Conservation (phyloP, 2,888 invertebrate species). For the Coleophora deauratella region DNA sequence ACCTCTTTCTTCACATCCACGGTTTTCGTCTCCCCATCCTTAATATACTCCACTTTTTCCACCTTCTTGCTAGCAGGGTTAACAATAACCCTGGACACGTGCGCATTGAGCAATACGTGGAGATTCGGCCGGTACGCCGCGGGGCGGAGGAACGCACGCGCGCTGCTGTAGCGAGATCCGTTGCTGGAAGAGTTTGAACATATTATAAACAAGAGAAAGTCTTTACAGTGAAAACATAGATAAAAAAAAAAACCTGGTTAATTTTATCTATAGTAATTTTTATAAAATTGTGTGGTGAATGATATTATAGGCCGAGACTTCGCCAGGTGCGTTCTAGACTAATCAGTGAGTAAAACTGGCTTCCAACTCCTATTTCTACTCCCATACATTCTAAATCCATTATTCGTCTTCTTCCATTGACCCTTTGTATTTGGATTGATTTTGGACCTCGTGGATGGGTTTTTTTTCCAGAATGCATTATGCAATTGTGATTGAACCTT, state of each 20-base stretch:
- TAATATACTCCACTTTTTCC: constrained; percentile 75
- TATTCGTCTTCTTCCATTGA: too few species aligned
- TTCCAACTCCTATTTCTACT: too few species aligned
- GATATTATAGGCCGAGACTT: too few species aligned
- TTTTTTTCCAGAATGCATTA: too few species aligned
- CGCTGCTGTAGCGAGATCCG: constrained; percentile 76
- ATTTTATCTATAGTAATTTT: too few species aligned
- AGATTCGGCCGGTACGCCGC: constrained; percentile 73
- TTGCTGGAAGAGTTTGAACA: constrained; percentile 40
- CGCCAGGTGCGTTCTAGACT: too few species aligned
- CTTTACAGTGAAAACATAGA: neutral
- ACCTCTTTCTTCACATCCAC: constrained; percentile 73
- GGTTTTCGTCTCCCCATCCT: constrained; percentile 54
- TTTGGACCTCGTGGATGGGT: too few species aligned
- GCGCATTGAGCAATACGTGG: constrained; percentile 76
- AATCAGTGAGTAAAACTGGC: too few species aligned
- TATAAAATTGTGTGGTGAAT: too few species aligned
- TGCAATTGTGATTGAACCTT: too few species aligned
- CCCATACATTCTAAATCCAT: too few species aligned
- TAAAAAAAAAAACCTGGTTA: neutral
- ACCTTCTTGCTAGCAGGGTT: constrained; percentile 64
- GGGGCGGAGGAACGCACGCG: constrained; percentile 77
- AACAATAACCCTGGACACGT: constrained; percentile 72
- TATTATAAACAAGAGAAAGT: neutral
- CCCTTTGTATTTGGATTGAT: too few species aligned